Conservation (phyloP, 1,140 invertebrate species). For the Euborellia annulipes region DNA sequence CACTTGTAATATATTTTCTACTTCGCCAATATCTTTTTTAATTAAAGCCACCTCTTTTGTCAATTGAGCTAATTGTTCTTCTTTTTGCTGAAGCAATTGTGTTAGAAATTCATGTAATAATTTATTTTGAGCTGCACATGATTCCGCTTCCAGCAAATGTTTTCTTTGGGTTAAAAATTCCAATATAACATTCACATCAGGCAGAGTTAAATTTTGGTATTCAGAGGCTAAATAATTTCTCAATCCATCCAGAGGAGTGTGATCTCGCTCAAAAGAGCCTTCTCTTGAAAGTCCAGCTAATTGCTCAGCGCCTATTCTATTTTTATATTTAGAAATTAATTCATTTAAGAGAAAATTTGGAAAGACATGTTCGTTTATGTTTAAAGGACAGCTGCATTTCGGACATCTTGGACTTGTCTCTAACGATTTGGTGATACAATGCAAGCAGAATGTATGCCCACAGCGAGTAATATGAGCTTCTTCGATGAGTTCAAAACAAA, state of each 20-base stretch:
- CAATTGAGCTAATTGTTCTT: slow-evolving; percentile 49
- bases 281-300: slow-evolving; percentile 31
- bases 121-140: slow-evolving; percentile 57
- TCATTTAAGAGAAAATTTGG: slow-evolving; percentile 79
- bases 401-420: slow-evolving; percentile 71
- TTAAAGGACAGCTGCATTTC: slow-evolving; percentile 62
- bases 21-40: slow-evolving; percentile 59
- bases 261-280: slow-evolving; percentile 22
- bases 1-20: slow-evolving; percentile 60
- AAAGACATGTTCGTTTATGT: slow-evolving; percentile 58
- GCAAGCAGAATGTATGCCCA: slow-evolving; percentile 85
- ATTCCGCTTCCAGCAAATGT: slow-evolving; percentile 63
- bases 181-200: slow-evolving; percentile 68
- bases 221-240: slow-evolving; percentile 47
- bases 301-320: slow-evolving; percentile 33
- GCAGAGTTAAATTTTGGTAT: slow-evolving; percentile 52
- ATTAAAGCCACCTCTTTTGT: slow-evolving; percentile 60
- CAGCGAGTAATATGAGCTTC: slow-evolving; percentile 87
- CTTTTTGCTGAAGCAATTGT: slow-evolving; percentile 56
- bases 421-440: slow-evolving; percentile 65
- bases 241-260: slow-evolving; percentile 34
- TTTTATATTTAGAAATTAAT: slow-evolving; percentile 58
- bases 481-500: slow-evolving; percentile 80
- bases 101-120: slow-evolving; percentile 73
- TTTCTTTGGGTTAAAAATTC: slow-evolving; percentile 64